A percentile compares a stretch with the other conserved stretches of the same genome.
phyloP scores from a whole-genome alignment of 1,140 invertebrate species.

The Heterodera carotae region DNA sequence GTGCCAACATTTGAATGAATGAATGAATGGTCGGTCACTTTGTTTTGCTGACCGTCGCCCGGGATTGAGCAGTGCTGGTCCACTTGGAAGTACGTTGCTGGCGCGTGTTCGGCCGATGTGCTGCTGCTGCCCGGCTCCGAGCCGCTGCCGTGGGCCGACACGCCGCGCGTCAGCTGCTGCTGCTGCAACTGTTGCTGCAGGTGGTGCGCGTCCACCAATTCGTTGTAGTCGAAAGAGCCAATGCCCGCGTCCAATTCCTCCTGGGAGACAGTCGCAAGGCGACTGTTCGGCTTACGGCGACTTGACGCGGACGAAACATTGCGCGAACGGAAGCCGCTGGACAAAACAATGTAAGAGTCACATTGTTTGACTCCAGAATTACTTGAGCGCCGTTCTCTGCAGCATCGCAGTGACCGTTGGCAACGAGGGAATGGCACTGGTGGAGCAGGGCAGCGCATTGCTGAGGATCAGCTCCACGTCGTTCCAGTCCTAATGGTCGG shows the following conservation, averaged over 20 bases:
- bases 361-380: background rate
- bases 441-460: conserved; percentile 67
- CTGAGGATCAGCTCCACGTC: conserved; percentile 67
- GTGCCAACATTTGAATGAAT: too few relatives aligned
- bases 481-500: conserved; percentile 63
- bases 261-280: conserved; percentile 46
- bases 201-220: conserved; percentile 57
- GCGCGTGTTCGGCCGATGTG: conserved; percentile 3
- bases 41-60: conserved; percentile 22
- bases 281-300: conserved; percentile 24
- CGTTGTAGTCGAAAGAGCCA: conserved; percentile 64
- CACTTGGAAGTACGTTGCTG: conserved; percentile 25
- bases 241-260: conserved; percentile 62
- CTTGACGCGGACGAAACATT: conserved; percentile 32
- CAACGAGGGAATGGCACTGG: conserved; percentile 65
- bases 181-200: conserved; percentile 46
- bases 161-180: conserved; percentile 18
- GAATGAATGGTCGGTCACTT: too few relatives aligned
- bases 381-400: conserved; percentile 19
- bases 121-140: conserved; percentile 17
- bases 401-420: conserved; percentile 54
- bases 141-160: conserved; percentile 16
- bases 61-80: conserved; percentile 29
- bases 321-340: conserved; percentile 35
- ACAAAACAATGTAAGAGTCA: background rate